Evolutionary conservation across 2,888 invertebrate species (phyloP), one percentile per base, ranked within the genome.

Genomic region (Schrankia costaestrigalis): DNA sequence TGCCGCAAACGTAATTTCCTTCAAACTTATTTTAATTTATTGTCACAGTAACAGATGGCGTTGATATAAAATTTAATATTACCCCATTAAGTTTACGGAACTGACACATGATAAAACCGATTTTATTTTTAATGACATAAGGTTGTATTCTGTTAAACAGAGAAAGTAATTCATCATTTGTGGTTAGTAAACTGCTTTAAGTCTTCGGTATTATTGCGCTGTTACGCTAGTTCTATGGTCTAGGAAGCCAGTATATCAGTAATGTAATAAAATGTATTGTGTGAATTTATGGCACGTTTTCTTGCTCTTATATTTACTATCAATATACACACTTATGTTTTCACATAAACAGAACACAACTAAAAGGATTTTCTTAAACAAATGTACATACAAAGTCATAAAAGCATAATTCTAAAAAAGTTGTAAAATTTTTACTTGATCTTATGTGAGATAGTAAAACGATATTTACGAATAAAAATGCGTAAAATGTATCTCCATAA

Each of bases 41-140:
- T 28, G 30, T 41, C 24, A 27, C 30, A 30, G 44, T 30, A 45
- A 41, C 41, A 45, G 44, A 41, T 45, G 37, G 34, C 31, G 37
- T 24, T 35, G 29, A 35, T 41, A 35, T 35, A 35, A 29, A 41
- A 35, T 38, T 37, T 41, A 35, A 32, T 40, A 35, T 35, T 37
- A 32, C 27, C 14, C 24, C 19, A 24, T 37, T 31, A 23, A 21
- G 26, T 33, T 30, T 4, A 22, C 21, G 12, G 22, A 11, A 28
- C 1, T 24, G 2, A 6, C 2, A 10, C 11, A 11, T 5, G 8
- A 21, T 6, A 38, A 19, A 28, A 22, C 23, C 6, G 9, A 6
- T 23, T 28, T 31, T 36, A 28, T 28, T 1, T 0, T 3, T 6
- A 13, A n/a, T 5, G 3, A 0, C 1, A 5, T 41, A 29, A 21